Percentiles rank a stretch among this genome's conserved stretches.
These are phyloP conservation scores for Neomorphus geoffroyi DNA, from an alignment of 2,797 vertebrate species.

Conservation along the genomic window DNA sequence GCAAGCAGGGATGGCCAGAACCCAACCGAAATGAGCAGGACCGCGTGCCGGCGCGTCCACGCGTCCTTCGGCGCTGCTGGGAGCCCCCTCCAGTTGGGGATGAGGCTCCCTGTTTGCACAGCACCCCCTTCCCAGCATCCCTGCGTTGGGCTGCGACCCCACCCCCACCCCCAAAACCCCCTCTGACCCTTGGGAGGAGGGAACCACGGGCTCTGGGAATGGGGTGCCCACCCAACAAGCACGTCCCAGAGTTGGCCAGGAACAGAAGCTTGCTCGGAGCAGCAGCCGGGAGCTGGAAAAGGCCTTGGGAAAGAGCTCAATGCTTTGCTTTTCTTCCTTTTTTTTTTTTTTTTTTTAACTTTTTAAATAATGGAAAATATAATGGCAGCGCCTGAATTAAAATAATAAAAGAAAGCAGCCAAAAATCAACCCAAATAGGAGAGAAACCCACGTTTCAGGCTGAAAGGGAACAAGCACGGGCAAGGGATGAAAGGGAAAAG, in stretches of 20 bases:
- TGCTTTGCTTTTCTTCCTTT: neutral
- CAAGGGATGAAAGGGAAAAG: neutral
- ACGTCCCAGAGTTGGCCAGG: neutral
- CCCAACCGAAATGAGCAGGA: neutral
- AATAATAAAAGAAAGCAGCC: constrained; percentile 28
- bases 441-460: neutral
- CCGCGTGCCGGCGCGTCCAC: neutral
- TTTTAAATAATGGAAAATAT: constrained; percentile 35
- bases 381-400: constrained; percentile 34
- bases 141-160: accelerated
- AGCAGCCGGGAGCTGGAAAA: neutral
- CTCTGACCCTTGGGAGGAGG: neutral
- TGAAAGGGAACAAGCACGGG: neutral
- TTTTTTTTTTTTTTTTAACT: neutral
- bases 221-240: neutral
- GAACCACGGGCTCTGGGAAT: accelerated
- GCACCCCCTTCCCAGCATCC: neutral
- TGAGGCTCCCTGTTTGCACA: neutral
- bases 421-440: neutral
- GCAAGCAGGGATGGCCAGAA: neutral
- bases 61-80: neutral
- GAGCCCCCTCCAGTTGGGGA: accelerated
- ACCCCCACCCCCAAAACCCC: neutral
- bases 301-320: neutral
- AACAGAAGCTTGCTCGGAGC: neutral